These are phyloP conservation scores for Ictidomys tridecemlineatus DNA, from an alignment of 2,113 vertebrate species.

Conservation along the genomic window DNA sequence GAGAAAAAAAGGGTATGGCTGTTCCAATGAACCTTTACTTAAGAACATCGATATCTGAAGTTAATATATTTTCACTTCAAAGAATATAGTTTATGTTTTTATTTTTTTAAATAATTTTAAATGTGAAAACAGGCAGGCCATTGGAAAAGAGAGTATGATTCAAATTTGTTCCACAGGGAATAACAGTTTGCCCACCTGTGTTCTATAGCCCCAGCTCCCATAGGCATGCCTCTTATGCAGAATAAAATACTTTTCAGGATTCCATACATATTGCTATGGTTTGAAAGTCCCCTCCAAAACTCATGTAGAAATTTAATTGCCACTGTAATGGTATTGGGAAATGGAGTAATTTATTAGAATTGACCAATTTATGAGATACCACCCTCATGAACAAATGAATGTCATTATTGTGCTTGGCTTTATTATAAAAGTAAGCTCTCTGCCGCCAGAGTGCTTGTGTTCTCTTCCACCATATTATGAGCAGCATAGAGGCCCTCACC, in stretches of 20 bases:
- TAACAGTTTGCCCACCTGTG: too few species aligned
- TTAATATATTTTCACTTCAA: background rate
- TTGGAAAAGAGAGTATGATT: background rate
- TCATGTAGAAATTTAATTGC: too few species aligned
- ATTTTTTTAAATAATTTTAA: background rate
- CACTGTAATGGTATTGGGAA: too few species aligned
- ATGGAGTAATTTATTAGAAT: too few species aligned
- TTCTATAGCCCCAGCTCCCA: background rate
- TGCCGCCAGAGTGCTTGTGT: background rate
- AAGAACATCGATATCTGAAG: background rate
- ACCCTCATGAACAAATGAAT: background rate
- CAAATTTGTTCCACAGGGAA: background rate
- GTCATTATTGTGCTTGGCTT: background rate
- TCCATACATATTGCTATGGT: too few species aligned
- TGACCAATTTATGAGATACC: background rate
- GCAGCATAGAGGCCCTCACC: background rate
- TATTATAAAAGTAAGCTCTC: background rate
- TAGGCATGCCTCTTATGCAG: background rate
- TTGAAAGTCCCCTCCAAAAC: too few species aligned
- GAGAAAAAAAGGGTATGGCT: background rate
- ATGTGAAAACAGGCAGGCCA: background rate
- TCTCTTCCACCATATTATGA: too few species aligned
- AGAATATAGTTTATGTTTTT: background rate
- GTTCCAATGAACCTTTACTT: background rate
- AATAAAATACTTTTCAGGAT: background rate